Conservation (phyloP, 2,888 invertebrate species). For the Eupithecia pulchellata region DNA sequence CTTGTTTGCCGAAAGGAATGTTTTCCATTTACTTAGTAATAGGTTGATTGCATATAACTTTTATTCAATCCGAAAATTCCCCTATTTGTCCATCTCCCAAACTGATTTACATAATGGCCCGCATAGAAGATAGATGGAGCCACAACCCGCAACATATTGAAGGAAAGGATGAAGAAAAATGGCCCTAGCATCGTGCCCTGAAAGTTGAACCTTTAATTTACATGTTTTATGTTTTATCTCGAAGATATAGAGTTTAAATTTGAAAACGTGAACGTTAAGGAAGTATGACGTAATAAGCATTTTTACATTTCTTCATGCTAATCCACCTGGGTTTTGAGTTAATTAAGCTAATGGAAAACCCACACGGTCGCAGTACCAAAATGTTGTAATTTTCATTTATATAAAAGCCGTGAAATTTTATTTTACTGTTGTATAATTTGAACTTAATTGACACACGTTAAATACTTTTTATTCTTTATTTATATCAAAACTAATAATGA, state of each 20-base stretch:
- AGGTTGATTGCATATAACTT: constrained; percentile 14
- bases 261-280: background rate
- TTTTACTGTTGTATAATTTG: too few relatives aligned
- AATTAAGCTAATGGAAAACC: constrained; percentile 11
- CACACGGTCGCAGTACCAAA: background rate
- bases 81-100: constrained; percentile 51
- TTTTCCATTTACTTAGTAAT: constrained; percentile 9
- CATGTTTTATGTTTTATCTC: constrained; percentile 48
- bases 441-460: background rate
- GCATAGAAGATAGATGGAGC: constrained; percentile 70
- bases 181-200: constrained; percentile 64
- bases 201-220: constrained; percentile 69
- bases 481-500: background rate
- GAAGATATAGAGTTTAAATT: constrained; percentile 42
- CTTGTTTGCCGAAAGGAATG: background rate
- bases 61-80: constrained; percentile 45
- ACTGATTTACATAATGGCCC: constrained; percentile 74
- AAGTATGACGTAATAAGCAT: constrained; percentile 52
- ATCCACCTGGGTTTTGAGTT: constrained; percentile 32
- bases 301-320: constrained; percentile 45
- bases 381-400: background rate
- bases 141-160: constrained; percentile 76
- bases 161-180: constrained; percentile 74
- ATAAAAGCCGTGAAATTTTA: background rate
- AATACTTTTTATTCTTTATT: background rate